Evolutionary conservation across 2,113 vertebrate genomes (phyloP).

Genomic region (Chloropsis hardwickii): DNA sequence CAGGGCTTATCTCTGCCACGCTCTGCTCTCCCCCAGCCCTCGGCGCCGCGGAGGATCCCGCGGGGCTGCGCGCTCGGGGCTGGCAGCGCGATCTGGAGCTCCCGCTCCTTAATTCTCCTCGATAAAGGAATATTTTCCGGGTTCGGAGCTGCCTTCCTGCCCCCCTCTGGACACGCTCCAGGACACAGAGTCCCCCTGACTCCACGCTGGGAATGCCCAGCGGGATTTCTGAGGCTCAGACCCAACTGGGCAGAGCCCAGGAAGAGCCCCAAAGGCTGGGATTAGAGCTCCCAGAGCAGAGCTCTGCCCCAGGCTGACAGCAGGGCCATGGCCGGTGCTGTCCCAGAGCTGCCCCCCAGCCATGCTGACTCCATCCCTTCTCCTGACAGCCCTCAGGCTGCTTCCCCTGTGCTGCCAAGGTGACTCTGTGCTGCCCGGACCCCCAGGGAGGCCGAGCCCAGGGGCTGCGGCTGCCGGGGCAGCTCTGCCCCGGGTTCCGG

Average conservation of each 20-base stretch:
- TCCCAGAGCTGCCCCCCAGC: rapidly evolving
- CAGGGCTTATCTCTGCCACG: background rate
- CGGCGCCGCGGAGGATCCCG: background rate
- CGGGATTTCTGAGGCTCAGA: background rate
- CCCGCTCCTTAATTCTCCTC: background rate
- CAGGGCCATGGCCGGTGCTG: rapidly evolving
- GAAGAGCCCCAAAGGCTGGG: background rate
- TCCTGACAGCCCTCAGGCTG: background rate
- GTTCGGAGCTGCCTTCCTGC: background rate
- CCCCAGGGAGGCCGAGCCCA: background rate
- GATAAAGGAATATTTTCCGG: background rate
- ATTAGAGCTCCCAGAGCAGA: background rate
- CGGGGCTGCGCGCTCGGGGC: background rate
- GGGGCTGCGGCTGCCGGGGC: background rate
- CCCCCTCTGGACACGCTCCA: background rate
- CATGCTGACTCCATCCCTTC: background rate
- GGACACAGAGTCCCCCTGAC: no score
- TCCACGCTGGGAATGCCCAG: background rate
- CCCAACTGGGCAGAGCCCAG: background rate
- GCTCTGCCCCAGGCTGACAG: background rate
- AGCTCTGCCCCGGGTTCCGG: background rate
- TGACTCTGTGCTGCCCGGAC: rapidly evolving
- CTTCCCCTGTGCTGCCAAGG: background rate
- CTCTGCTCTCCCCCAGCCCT: background rate
- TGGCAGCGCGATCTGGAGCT: background rate